Evolutionary conservation across 2,888 invertebrate species (phyloP).

Genomic region (Rosalia funebris): DNA sequence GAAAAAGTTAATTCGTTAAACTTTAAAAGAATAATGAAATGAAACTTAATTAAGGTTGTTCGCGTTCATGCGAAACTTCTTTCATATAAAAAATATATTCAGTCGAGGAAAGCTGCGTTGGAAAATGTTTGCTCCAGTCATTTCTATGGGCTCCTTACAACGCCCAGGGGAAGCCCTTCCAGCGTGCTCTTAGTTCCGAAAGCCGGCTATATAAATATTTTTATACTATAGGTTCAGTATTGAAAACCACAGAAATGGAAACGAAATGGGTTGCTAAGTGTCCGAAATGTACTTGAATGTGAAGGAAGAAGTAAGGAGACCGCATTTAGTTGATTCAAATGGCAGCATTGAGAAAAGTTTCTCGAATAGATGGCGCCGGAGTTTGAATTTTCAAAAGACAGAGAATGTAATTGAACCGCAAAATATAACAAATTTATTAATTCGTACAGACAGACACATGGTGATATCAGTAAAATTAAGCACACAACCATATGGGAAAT

Average conservation of each 20-base stretch:
- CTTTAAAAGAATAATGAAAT: too few species aligned
- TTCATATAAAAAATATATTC: neutral
- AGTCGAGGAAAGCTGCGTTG: neutral
- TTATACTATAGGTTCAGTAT: neutral
- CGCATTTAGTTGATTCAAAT: neutral
- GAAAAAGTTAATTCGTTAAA: too few species aligned
- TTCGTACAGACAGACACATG: too few species aligned
- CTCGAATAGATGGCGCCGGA: too few species aligned
- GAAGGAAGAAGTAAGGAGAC: neutral
- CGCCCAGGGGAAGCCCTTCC: neutral
- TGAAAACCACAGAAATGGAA: neutral
- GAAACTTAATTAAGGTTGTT: neutral
- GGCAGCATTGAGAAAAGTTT: neutral
- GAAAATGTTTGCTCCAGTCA: neutral
- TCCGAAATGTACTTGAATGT: neutral
- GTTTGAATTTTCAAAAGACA: too few species aligned
- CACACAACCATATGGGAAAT: too few species aligned
- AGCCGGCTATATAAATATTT: neutral
- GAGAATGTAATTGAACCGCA: too few species aligned
- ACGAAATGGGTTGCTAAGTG: neutral
- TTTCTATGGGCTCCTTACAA: neutral
- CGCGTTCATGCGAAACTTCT: neutral
- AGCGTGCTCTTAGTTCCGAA: neutral
- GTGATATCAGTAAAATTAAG: too few species aligned
- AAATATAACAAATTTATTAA: too few species aligned